Base-by-base conservation (phyloP, 2,797 vertebrate species). In the Tinamus major region DNA sequence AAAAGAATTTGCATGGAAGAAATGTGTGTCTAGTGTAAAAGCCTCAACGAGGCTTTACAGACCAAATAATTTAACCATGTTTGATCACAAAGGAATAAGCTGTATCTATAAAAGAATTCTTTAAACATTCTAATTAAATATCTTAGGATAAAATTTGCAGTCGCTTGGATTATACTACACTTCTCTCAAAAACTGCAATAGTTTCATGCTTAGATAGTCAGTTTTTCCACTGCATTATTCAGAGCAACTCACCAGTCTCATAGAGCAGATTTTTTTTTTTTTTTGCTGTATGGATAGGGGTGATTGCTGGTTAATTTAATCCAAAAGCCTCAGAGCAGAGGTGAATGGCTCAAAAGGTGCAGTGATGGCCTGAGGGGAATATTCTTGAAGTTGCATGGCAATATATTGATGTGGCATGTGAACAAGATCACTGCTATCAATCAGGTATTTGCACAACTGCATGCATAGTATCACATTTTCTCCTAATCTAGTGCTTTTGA, bases 51-150 rank as follows among this genome's bases (percentile, higher is more conserved):
- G 48, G 88, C 24, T 51, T 51, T 51, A 51, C 49, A 91, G 58
- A 80, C 23, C 13, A 48, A 89, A 75, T 85, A 20, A 41, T 94
- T 84, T 87, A 79, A 44, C 33, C 69, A n/a, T 70, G 26, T 82
- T 63, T 92, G 53, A 74, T 91, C 53, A 58, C 16, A 83, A 91
- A 75, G 58, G 91, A 81, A 67, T 74, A 71, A 82, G 21, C 76
- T 74, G 18, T 35, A 61, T 62, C 62, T 78, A 62, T 51, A 87
- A 56, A 92, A 68, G 10, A 55, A 49, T 58, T 49, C 19, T 94
- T 83, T 89, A 39, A 93, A 55, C 29, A 29, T 63, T 86, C 41
- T 83, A 75, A 79, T 87, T 67, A 93, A 83, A 71, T 82, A 81
- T 33, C 29, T 92, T 51, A 68, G 15, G 33, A 91, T 42, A 64